Percentiles rank a stretch among this genome's conserved stretches.
phyloP scores from a whole-genome alignment of 2,113 vertebrate genomes.

The Callospermophilus lateralis region DNA sequence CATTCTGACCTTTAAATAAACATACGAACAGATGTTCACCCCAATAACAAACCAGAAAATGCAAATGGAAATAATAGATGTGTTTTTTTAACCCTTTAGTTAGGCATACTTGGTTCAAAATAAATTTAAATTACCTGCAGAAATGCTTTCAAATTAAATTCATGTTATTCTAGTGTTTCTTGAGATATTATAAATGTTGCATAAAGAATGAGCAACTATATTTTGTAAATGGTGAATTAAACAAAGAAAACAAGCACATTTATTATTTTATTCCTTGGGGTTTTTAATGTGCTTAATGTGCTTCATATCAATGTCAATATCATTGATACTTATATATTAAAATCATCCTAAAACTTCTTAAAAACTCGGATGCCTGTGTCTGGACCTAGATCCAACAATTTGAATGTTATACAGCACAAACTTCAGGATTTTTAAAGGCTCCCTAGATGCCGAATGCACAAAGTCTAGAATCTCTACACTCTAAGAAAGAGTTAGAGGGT shows the following conservation, averaged over 20 bases:
- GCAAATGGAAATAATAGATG: conserved; percentile 12
- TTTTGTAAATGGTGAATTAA: not conserved
- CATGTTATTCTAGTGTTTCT: not conserved
- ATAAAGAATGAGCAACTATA: not conserved
- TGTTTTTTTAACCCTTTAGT: conserved; percentile 23
- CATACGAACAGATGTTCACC: conserved; percentile 65
- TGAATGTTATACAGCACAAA: not conserved
- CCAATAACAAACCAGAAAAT: conserved; percentile 62
- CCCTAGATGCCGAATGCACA: not conserved
- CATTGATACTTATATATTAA: not conserved
- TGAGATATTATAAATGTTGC: not conserved
- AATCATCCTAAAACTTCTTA: not conserved
- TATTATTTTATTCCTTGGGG: not conserved
- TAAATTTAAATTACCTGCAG: not conserved
- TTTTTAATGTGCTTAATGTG: not conserved
- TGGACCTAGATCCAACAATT: not conserved
- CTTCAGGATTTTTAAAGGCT: not conserved
- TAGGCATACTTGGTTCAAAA: not conserved
- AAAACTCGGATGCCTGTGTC: not conserved
- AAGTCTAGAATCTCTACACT: not conserved
- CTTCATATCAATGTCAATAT: not conserved
- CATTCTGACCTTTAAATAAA: conserved; percentile 67
- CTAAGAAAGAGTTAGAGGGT: not conserved
- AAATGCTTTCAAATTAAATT: not conserved
- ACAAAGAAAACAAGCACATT: not conserved